Evolutionary conservation across 2,797 vertebrate genomes (phyloP).

Genomic region (Rhabdomys pumilio): DNA sequence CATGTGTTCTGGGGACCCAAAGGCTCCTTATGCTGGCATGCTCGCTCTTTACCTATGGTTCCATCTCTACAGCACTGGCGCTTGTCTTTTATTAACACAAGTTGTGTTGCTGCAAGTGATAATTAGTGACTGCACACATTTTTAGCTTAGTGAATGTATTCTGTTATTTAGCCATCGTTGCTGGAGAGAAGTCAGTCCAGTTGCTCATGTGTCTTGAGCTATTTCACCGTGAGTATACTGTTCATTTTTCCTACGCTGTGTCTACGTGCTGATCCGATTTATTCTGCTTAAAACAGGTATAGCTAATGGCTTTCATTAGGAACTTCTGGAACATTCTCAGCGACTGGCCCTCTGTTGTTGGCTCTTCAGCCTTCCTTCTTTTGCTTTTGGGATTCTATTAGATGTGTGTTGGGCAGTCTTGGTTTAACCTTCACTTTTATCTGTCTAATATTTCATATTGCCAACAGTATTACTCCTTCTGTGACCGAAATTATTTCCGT

Average conservation of each 20-base stretch:
- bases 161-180: neutral
- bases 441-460: slow-evolving; percentile 9
- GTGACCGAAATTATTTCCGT: slow-evolving; percentile 2
- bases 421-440: slow-evolving; percentile 46
- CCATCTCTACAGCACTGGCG: neutral
- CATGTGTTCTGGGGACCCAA: neutral
- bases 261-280: neutral
- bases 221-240: neutral
- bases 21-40: neutral
- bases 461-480: neutral
- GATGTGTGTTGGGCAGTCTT: neutral
- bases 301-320: neutral
- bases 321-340: slow-evolving; percentile 43
- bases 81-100: neutral
- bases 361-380: neutral
- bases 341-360: neutral
- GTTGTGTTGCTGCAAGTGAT: neutral
- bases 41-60: neutral
- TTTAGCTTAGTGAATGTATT: neutral
- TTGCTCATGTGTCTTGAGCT: neutral
- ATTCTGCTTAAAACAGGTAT: neutral
- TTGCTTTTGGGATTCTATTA: neutral
- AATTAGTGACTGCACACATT: neutral
- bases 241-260: neutral
- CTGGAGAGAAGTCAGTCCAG: neutral